These are phyloP conservation scores for Hycleus phaleratus DNA, from an alignment of 1,140 invertebrate species.

Conservation along the genomic window DNA sequence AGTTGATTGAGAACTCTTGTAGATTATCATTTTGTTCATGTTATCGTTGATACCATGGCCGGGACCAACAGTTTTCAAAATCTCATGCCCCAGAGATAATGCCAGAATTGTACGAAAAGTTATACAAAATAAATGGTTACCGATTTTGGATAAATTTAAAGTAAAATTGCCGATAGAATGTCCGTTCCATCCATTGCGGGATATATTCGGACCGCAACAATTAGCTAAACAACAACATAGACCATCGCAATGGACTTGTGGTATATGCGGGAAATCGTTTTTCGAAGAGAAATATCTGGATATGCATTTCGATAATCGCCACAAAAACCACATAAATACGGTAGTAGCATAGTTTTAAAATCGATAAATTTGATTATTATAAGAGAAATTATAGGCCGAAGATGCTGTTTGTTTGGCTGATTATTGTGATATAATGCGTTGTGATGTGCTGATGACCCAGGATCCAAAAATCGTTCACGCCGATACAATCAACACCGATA, in stretches of 20 bases:
- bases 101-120: conserved; percentile 81
- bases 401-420: conserved; percentile 83
- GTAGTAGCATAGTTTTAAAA: conserved; percentile 41
- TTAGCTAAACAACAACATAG: conserved; percentile 71
- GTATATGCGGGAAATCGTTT: conserved; percentile 87
- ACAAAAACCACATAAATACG: conserved; percentile 77
- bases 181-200: conserved; percentile 77
- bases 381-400: conserved; percentile 1
- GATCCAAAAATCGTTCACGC: conserved; percentile 52
- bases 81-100: conserved; percentile 80
- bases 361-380: conserved; percentile 18
- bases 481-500: conserved; percentile 58
- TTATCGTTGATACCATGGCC: conserved; percentile 80
- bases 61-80: conserved; percentile 74
- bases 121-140: conserved; percentile 84
- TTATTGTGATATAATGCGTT: conserved; percentile 92
- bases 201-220: conserved; percentile 80
- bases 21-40: conserved; percentile 71
- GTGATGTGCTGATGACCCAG: conserved; percentile 73
- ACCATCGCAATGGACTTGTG: conserved; percentile 83
- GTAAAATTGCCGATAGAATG: conserved; percentile 76
- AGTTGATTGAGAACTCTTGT: conserved; percentile 1
- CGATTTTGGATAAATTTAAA: conserved; percentile 77
- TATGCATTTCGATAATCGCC: conserved; percentile 82
- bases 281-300: conserved; percentile 82